These are phyloP conservation scores for Gobius niger DNA, from an alignment of 2,113 vertebrate species.

Conservation along the genomic window DNA sequence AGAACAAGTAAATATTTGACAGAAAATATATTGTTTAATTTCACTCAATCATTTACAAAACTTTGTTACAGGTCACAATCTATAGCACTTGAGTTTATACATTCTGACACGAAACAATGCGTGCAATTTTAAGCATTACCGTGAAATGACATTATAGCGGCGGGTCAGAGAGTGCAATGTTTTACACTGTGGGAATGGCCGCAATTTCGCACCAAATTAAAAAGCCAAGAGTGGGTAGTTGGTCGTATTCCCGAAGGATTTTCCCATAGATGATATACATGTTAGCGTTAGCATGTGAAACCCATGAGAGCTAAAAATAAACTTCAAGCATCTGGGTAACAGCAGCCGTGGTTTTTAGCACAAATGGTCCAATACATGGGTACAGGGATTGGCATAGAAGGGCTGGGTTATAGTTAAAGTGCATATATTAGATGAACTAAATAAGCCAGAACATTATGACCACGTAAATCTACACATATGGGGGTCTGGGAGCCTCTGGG, in stretches of 20 bases:
- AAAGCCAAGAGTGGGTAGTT: neutral
- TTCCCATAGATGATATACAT: constrained; percentile 15
- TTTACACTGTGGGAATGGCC: constrained; percentile 3
- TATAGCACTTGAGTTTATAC: neutral
- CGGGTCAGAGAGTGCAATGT: constrained; percentile 42
- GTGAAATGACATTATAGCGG: constrained; percentile 31
- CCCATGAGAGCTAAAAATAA: neutral
- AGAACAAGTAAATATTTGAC: too few relatives aligned
- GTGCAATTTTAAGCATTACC: neutral
- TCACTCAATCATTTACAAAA: too few relatives aligned
- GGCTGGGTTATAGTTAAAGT: neutral
- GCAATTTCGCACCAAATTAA: constrained; percentile 8
- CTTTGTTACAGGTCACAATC: neutral
- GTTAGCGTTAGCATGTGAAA: neutral
- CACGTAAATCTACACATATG: too few relatives aligned
- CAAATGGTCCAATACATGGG: neutral
- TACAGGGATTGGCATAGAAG: neutral
- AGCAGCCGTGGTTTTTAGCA: neutral
- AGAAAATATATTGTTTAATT: too few relatives aligned
- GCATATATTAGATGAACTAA: neutral
- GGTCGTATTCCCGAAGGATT: neutral
- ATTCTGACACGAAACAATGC: neutral
- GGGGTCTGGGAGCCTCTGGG: too few relatives aligned
- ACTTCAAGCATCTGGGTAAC: neutral
- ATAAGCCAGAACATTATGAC: too few relatives aligned